Evolutionary conservation across 2,113 vertebrate genomes (phyloP), one percentile per base, ranked within the genome.

Genomic region (Crotalus tigris): DNA sequence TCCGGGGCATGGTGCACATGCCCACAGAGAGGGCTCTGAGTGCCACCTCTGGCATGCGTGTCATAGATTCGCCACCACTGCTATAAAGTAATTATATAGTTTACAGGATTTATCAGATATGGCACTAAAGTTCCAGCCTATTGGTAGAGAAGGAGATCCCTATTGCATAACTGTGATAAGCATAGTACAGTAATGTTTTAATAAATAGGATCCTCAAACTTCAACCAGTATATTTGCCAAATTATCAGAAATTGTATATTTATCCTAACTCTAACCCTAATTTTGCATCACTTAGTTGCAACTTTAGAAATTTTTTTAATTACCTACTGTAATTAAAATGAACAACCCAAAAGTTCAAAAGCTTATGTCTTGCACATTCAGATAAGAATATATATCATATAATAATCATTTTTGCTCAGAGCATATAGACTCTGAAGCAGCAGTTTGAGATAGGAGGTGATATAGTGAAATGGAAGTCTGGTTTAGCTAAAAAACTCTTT

Each of bases 321-420:
- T 96, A 95, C 94, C 92, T 97, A 91, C 96, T 96, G 64, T 69
- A 69, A 69, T 96, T 96, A 97, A 96, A 95, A 94, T 93, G 94
- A 97, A 94, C 96, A 93, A 53, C 88, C 89, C 19, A 81, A 39
- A 81, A 81, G 6, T 81, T 33, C 33, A 21, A 39, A 81, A 81
- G 33, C 69, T 3, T 33, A 75, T 0, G 4, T 33, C 64, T 75
- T 75, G 5, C 17, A 81, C 6, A 8, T 39, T 81, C n/a, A 81
- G 33, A 19, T 81, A 81, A 81, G 29, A 13, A n/a, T 39, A 19
- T 19, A 81, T 39, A 39, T 39, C 69, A 81, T 81, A 39, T 5
- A 81, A 39, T 39, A 81, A 81, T 81, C 33, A 39, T 81, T 81
- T 81, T 39, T 81, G 33, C 69, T 81, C 69, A 81, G 46, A 46